Percentiles rank a stretch among this genome's conserved stretches.
phyloP scores from a whole-genome alignment of 2,888 invertebrate species.

The Philereme transversata region DNA sequence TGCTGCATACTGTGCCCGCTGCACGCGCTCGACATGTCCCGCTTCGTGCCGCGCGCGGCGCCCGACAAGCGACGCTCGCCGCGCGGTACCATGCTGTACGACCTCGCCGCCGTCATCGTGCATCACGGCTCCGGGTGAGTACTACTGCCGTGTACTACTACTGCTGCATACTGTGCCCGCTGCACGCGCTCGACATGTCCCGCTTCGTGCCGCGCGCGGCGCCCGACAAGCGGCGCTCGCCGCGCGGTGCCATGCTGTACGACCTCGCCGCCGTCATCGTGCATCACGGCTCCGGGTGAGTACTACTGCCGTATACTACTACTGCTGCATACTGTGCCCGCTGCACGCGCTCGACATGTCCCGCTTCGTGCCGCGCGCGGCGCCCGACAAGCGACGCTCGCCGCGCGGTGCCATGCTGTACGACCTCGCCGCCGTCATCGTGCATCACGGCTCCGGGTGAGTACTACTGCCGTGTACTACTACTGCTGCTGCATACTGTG shows the following conservation, averaged over 20 bases:
- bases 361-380: slow-evolving; percentile 87
- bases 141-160: no score
- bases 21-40: slow-evolving; percentile 89
- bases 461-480: slow-evolving; percentile 21
- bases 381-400: slow-evolving; percentile 86
- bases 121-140: slow-evolving; percentile 91
- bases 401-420: slow-evolving; percentile 87
- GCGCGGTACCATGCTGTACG: slow-evolving; percentile 87
- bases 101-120: slow-evolving; percentile 91
- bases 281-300: slow-evolving; percentile 91
- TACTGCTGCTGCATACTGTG: slow-evolving; percentile 84
- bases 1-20: slow-evolving; percentile 89
- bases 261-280: slow-evolving; percentile 92
- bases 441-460: slow-evolving; percentile 92
- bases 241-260: slow-evolving; percentile 86
- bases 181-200: slow-evolving; percentile 90
- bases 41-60: slow-evolving; percentile 87
- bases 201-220: slow-evolving; percentile 87
- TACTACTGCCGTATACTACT: neutral
- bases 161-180: slow-evolving; percentile 87
- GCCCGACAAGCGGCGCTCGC: slow-evolving; percentile 86
- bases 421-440: slow-evolving; percentile 92
- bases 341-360: slow-evolving; percentile 90
- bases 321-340: slow-evolving; percentile 87
- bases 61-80: slow-evolving; percentile 86